Base-by-base conservation (phyloP, 2,797 vertebrate genomes). In the Microhierax caerulescens region DNA sequence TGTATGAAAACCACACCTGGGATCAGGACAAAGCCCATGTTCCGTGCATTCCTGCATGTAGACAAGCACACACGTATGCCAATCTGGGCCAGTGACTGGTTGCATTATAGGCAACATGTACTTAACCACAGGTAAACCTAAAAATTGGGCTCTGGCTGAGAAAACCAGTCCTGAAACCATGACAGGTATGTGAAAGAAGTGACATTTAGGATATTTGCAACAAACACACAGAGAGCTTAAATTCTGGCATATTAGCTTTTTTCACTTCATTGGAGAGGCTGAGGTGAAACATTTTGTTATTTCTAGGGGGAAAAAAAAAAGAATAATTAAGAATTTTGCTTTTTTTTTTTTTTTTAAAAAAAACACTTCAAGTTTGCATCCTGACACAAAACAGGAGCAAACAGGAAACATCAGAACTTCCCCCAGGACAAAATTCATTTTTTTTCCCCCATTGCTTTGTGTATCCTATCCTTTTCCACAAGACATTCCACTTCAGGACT, bases 41-140 rank as follows among this genome's bases (percentile, higher is more conserved):
- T 60, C 41, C 47, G n/a, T 25, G 43, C 15, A 7, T 11, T 63
- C 20, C 12, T 61, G 41, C 4, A 1, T 4, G 19, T 17, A 25
- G 13, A 53, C 51, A 51, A 5, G 43, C 18, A 37, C 2, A 13
- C 12, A 6, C 2, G 3, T 12, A 2, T 2, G 23, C 7, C 45
- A 61, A 18, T 11, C 45, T 16, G 57, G 16, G 12, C 20, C 34
- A 54, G 15, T 19, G 61, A 20, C 13, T 23, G 24, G 3, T 15
- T 34, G 15, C 25, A 11, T 51, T 57, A 30, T 1, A 32, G 32
- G 18, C 14, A 27, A 56, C 30, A 23, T 10, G 39, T 43, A 37
- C 20, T 30, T 15, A 16, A 23, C 3, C 27, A 34, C 39, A 27
- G 30, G 5, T 13, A 22, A 27, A 54, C 8, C 24, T 32, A 5